Base-by-base conservation (phyloP, 1,140 invertebrate species). In the Eupristina koningsbergeri region DNA sequence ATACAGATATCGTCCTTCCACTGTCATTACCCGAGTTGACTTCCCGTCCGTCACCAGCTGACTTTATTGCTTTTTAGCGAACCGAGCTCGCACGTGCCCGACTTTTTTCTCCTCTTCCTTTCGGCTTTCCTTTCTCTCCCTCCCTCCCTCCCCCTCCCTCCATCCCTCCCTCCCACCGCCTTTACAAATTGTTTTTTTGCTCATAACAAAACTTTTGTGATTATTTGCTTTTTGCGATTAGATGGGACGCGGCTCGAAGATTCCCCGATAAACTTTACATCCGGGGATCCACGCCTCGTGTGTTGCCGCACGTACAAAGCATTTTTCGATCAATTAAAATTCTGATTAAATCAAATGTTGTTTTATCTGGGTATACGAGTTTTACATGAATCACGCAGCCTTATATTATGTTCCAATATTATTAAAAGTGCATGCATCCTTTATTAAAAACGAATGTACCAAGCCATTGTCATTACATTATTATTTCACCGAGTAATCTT, bases 31-130 rank as follows among this genome's bases (percentile, higher is more conserved):
- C 63, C 83, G 47, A 19, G 80, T 74, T 85, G 86, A 87, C 74
- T 89, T 88, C 79, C 75, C 82, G 71, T 76, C 75, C 82, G 71
- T 82, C 75, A 77, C n/a, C 63, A 71, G 61, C 83, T 84, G 82
- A 89, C 86, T 90, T 91, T 91, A 91, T 92, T 91, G 90, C 90
- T 89, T 92, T 90, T 89, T 89, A 88, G 88, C 89, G 86, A 84
- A 87, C 86, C 41, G 29, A 41, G 87, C 80, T 81, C 86, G 88
- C 91, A 91, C 91, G 91, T 92, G 91, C 81, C 90, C 81, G 79
- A 75, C 61, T 6, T 69, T 67, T 71, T 17, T 36, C 39, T 29
- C 31, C 8, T 58, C 22, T 39, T n/a, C 45, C 31, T 6, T 71
- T 31, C 63, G 13, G n/a, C 71, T 71, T n/a, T 41, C 19, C 13